Conservation (phyloP, 2,888 invertebrate species). For the Brachyptera risi region DNA sequence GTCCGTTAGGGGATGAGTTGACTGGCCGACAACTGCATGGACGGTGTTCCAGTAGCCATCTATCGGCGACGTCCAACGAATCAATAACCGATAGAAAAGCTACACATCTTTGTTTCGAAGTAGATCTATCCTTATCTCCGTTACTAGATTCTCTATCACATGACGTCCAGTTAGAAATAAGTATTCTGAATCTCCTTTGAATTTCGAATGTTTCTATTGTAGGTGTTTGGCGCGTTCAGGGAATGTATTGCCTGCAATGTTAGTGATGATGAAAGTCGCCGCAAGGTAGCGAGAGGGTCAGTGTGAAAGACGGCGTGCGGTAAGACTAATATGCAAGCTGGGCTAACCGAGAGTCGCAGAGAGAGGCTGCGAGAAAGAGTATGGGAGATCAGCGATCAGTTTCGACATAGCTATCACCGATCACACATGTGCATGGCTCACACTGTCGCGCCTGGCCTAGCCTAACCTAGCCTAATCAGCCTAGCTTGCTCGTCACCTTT, state of each 20-base stretch:
- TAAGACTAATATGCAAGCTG: too few relatives aligned
- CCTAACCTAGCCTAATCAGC: too few relatives aligned
- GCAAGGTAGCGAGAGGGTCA: background rate
- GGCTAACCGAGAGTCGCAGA: too few relatives aligned
- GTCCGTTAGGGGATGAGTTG: background rate
- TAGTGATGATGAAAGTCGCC: too few relatives aligned
- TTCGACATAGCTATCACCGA: too few relatives aligned
- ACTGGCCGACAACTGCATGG: too few relatives aligned
- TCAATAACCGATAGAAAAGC: constrained; percentile 21
- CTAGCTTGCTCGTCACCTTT: too few relatives aligned
- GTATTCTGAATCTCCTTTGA: background rate
- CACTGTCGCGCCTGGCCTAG: too few relatives aligned
- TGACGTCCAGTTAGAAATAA: background rate
- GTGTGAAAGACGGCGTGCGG: too few relatives aligned
- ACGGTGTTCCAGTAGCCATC: constrained; percentile 22
- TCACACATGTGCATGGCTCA: too few relatives aligned
- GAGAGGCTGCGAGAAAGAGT: too few relatives aligned
- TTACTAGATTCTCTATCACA: background rate
- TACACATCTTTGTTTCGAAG: background rate
- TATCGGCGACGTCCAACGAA: constrained; percentile 21
- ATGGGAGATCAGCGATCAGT: too few relatives aligned
- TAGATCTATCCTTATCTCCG: background rate
- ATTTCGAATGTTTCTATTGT: background rate
- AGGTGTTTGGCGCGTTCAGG: background rate
- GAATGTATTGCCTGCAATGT: background rate